These are phyloP conservation scores for Gopherus flavomarginatus DNA, from an alignment of 2,113 vertebrate genomes.

Conservation along the genomic window DNA sequence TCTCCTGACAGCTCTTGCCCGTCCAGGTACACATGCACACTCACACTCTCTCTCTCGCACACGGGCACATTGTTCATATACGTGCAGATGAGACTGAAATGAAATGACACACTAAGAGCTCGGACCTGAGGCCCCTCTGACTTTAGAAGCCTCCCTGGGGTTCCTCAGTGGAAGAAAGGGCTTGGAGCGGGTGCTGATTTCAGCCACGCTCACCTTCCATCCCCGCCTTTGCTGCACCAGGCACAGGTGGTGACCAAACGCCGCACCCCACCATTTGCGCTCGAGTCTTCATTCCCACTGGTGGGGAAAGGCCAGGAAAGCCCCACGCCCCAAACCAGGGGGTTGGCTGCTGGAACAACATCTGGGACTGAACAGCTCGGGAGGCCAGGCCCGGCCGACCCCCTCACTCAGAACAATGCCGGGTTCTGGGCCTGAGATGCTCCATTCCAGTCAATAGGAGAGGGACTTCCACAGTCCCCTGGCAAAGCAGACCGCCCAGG, in stretches of 20 bases:
- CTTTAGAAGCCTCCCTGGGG: neutral
- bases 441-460: neutral
- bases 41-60: neutral
- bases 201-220: neutral
- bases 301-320: neutral
- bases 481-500: neutral
- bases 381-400: no score
- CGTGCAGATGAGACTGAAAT: neutral
- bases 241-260: neutral
- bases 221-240: neutral
- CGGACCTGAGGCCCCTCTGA: neutral
- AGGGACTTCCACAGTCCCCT: neutral
- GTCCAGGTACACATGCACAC: neutral
- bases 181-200: neutral
- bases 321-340: neutral
- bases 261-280: neutral
- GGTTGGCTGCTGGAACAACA: neutral
- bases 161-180: no score
- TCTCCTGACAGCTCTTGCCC: neutral
- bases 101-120: neutral
- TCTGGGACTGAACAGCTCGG: neutral
- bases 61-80: neutral
- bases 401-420: neutral
- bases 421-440: neutral
- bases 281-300: neutral